phyloP scores from a whole-genome alignment of 2,797 vertebrate genomes.

The Hippopotamyrus pictus region DNA sequence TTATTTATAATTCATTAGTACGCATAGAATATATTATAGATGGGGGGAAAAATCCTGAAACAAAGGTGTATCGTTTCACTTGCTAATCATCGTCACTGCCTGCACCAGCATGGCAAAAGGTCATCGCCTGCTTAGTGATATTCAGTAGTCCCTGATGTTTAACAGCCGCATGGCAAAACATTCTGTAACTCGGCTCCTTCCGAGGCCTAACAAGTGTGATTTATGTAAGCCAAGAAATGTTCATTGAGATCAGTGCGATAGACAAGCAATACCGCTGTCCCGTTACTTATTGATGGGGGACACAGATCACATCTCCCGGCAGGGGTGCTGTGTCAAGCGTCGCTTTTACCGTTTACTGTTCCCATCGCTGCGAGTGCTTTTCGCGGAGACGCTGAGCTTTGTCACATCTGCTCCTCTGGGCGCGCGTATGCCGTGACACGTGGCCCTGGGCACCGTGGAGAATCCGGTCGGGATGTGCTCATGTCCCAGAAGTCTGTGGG shows the following conservation, averaged over 20 bases:
- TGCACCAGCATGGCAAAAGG: constrained; percentile 25
- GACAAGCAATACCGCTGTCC: constrained; percentile 17
- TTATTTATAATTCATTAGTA: constrained; percentile 9
- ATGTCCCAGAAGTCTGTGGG: constrained; percentile 27
- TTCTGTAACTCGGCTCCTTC: constrained; percentile 20
- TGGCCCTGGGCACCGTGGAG: background rate
- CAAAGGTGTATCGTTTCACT: constrained; percentile 45
- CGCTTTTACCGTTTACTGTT: background rate
- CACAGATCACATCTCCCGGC: background rate
- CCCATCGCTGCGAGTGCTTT: background rate
- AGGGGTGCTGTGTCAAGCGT: background rate
- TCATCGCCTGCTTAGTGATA: constrained; percentile 19
- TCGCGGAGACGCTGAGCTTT: background rate
- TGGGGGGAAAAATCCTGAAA: background rate
- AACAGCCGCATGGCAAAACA: constrained; percentile 28
- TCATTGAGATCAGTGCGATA: constrained; percentile 12
- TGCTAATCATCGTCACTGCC: constrained; percentile 17
- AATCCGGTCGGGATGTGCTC: constrained; percentile 18
- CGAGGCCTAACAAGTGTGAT: constrained; percentile 28
- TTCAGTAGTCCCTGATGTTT: constrained; percentile 26
- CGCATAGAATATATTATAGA: background rate
- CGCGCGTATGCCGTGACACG: background rate
- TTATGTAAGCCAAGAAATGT: constrained; percentile 26
- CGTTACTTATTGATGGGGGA: constrained; percentile 31
- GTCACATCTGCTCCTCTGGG: background rate